phyloP scores from a whole-genome alignment of 2,888 invertebrate species.

The Drosophila antonietae region DNA sequence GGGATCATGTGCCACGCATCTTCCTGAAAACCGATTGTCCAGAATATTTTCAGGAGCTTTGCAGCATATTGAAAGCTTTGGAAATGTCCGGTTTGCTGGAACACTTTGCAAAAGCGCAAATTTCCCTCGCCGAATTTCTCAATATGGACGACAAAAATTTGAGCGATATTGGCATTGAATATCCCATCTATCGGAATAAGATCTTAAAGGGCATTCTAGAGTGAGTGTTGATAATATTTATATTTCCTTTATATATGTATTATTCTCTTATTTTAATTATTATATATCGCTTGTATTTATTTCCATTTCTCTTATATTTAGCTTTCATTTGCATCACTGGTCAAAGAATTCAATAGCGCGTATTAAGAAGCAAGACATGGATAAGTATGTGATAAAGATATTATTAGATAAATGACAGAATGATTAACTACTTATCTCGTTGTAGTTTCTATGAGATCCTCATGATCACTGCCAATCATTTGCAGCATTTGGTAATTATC shows the following conservation, averaged over 20 bases:
- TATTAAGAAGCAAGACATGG: constrained; percentile 60
- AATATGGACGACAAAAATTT: constrained; percentile 77
- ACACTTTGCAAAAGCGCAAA: constrained; percentile 77
- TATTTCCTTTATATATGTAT: too few species aligned
- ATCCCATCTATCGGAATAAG: constrained; percentile 80
- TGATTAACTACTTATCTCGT: too few species aligned
- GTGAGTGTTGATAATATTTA: constrained; percentile 61
- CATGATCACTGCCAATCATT: constrained; percentile 82
- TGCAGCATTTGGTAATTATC: constrained; percentile 82
- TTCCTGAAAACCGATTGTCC: constrained; percentile 83
- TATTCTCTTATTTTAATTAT: too few species aligned
- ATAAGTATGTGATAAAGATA: constrained; percentile 47
- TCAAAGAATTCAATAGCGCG: constrained; percentile 78
- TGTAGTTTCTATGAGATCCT: constrained; percentile 81
- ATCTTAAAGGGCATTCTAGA: constrained; percentile 81
- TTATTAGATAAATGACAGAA: too few species aligned
- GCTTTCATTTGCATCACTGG: constrained; percentile 84
- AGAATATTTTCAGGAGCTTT: constrained; percentile 84
- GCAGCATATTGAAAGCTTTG: constrained; percentile 74
- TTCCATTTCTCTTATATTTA: constrained; percentile 33
- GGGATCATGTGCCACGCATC: constrained; percentile 83
- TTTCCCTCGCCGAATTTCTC: constrained; percentile 81
- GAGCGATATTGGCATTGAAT: constrained; percentile 75
- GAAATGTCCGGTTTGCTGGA: constrained; percentile 70
- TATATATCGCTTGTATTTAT: neutral